phyloP scores from a whole-genome alignment of 2,888 invertebrate genomes.

The Odontomyia ornata region DNA sequence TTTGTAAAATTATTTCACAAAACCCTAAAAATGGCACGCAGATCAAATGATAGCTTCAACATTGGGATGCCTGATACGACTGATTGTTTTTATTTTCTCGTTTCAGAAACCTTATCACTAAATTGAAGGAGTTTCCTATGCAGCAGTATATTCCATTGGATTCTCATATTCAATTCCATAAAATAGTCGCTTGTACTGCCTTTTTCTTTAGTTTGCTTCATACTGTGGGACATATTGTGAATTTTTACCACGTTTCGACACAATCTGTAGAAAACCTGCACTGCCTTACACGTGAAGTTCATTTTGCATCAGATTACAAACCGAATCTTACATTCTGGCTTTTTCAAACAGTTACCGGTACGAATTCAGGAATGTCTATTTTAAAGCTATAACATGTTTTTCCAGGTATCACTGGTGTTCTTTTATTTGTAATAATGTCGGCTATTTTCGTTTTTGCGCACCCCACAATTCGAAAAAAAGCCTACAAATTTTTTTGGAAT shows the following conservation, averaged over 20 bases:
- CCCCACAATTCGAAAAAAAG: conserved; percentile 89
- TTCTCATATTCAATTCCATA: conserved; percentile 96
- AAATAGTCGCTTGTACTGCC: conserved; percentile 94
- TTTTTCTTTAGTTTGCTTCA: conserved; percentile 92
- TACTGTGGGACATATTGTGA: conserved; percentile 93
- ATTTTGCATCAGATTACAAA: conserved; percentile 92
- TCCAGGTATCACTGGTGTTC: conserved; percentile 84
- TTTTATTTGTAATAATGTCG: conserved; percentile 89
- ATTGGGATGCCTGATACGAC: too few relatives aligned
- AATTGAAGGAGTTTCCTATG: conserved; percentile 91
- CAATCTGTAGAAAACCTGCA: conserved; percentile 92
- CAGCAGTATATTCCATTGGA: conserved; percentile 95
- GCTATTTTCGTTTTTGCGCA: conserved; percentile 97
- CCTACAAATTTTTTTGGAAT: conserved; percentile 95
- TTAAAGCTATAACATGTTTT: conserved; percentile 45
- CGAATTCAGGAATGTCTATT: conserved; percentile 46
- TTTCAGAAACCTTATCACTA: conserved; percentile 89
- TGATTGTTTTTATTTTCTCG: too few relatives aligned
- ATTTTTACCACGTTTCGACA: conserved; percentile 96
- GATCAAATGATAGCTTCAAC: too few relatives aligned
- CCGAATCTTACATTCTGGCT: conserved; percentile 96
- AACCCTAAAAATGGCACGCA: too few relatives aligned
- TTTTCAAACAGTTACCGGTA: conserved; percentile 93
- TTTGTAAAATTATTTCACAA: too few relatives aligned
- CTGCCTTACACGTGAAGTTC: conserved; percentile 92